Percentiles rank a stretch among this genome's conserved stretches.
Conservation (phyloP, 2,888 invertebrate genomes). For the Drosophila prostipennis region DNA sequence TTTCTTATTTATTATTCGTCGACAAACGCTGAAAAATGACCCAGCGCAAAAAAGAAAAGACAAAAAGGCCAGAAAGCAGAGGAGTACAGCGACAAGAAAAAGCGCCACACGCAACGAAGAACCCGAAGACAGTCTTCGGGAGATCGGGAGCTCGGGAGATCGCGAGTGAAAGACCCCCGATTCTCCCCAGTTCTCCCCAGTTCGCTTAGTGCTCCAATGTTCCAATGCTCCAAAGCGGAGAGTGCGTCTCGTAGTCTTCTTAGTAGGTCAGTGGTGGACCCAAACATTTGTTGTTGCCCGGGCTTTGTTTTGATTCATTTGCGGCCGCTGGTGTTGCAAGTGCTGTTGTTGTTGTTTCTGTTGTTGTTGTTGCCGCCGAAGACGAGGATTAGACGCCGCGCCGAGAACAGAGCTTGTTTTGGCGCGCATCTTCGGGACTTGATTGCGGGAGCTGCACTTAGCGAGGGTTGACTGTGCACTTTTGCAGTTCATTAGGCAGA, state of each 20-base stretch:
- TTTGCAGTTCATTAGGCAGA: no score
- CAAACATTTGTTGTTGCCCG: constrained; percentile 49
- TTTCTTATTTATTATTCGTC: constrained; percentile 83
- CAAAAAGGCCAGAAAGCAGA: constrained; percentile 13
- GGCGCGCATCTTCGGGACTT: constrained; percentile 42
- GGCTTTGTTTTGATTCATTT: constrained; percentile 61
- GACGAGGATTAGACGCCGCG: constrained; percentile 36
- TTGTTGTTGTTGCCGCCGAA: constrained; percentile 39
- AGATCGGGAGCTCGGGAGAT: constrained; percentile 39
- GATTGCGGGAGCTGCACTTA: constrained; percentile 21
- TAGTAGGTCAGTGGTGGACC: constrained; percentile 84
- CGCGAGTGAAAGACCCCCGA: constrained; percentile 26
- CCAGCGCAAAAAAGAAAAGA: constrained; percentile 36
- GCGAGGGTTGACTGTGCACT: constrained; percentile 5
- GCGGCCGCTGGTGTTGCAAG: constrained; percentile 42
- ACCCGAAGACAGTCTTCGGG: constrained; percentile 44
- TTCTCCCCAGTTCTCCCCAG: constrained; percentile 1
- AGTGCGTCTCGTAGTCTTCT: constrained; percentile 53
- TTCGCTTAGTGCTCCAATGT: not conserved
- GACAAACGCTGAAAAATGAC: constrained; percentile 73
- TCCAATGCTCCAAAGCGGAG: constrained; percentile 37
- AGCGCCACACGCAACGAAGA: constrained; percentile 56
- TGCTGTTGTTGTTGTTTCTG: constrained; percentile 32
- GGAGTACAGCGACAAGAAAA: constrained; percentile 47
- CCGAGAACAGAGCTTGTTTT: constrained; percentile 40